Conservation (phyloP, 2,113 vertebrate genomes). For the Erythrolamprus reginae region DNA sequence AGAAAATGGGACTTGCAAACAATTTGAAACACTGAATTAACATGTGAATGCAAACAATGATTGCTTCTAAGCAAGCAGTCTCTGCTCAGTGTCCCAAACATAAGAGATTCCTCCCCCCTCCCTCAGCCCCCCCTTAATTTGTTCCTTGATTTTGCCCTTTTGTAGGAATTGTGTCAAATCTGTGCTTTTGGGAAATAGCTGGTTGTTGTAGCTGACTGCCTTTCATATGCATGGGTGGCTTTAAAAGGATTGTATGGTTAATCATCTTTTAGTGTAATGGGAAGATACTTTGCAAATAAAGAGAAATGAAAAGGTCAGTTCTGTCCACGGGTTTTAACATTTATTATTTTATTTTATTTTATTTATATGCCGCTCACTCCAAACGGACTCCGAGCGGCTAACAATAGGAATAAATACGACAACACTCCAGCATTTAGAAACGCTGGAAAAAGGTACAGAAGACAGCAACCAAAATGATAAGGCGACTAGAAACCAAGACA, state of each 20-base stretch:
- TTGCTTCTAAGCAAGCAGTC: too few relatives aligned
- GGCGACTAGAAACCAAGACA: too few relatives aligned
- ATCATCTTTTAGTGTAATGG: not conserved
- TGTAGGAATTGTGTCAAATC: not conserved
- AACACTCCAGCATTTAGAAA: too few relatives aligned
- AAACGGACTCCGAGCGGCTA: too few relatives aligned
- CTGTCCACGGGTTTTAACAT: not conserved
- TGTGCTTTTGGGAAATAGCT: not conserved
- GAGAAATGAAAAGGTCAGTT: not conserved
- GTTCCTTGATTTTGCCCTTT: not conserved
- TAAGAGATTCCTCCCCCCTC: too few relatives aligned
- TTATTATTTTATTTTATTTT: too few relatives aligned
- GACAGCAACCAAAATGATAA: too few relatives aligned
- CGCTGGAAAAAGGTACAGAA: too few relatives aligned
- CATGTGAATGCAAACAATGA: not conserved
- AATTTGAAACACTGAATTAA: not conserved
- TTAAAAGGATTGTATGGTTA: not conserved
- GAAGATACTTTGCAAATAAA: constrained; percentile 13
- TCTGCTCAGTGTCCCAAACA: not conserved
- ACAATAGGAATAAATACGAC: too few relatives aligned
- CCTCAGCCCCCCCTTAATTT: not conserved
- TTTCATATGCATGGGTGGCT: constrained; percentile 18
- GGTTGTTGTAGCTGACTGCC: not conserved
- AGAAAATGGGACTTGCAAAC: not conserved
- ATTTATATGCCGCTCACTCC: too few relatives aligned